phyloP scores from a whole-genome alignment of 2,113 vertebrate species.

The Malurus elegans region DNA sequence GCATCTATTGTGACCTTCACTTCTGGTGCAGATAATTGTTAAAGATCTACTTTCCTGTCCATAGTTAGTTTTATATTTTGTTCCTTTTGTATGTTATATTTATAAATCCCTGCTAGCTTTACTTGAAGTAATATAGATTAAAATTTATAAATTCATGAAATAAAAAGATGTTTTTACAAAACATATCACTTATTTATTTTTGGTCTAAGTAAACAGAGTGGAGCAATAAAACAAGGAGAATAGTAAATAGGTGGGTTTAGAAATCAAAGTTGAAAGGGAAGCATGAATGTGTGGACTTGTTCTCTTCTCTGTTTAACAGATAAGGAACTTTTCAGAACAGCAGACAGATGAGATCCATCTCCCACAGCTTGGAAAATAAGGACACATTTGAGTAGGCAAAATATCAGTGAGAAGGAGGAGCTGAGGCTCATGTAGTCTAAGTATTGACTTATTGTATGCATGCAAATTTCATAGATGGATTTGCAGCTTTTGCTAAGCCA shows the following conservation, averaged over 20 bases:
- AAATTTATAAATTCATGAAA: background rate
- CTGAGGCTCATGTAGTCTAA: background rate
- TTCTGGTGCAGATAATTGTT: background rate
- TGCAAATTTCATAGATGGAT: background rate
- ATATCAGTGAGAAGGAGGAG: background rate
- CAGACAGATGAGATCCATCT: background rate
- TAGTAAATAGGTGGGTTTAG: background rate
- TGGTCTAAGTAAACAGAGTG: background rate
- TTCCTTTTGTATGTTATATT: background rate
- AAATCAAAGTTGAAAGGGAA: background rate
- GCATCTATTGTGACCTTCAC: accelerated
- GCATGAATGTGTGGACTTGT: background rate
- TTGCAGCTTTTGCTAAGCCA: background rate
- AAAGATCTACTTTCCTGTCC: background rate
- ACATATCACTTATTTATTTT: accelerated
- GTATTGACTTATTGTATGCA: background rate
- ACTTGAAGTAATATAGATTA: background rate
- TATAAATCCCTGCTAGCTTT: background rate
- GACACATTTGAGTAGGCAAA: background rate
- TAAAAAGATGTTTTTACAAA: accelerated
- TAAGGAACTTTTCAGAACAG: background rate
- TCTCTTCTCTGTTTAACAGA: background rate
- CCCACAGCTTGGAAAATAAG: background rate
- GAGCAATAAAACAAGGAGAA: background rate
- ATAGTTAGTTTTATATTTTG: background rate